Percentiles rank a stretch among this genome's conserved stretches.
phyloP scores from a whole-genome alignment of 1,140 invertebrate genomes.

The Zeugodacus cucurbitae region DNA sequence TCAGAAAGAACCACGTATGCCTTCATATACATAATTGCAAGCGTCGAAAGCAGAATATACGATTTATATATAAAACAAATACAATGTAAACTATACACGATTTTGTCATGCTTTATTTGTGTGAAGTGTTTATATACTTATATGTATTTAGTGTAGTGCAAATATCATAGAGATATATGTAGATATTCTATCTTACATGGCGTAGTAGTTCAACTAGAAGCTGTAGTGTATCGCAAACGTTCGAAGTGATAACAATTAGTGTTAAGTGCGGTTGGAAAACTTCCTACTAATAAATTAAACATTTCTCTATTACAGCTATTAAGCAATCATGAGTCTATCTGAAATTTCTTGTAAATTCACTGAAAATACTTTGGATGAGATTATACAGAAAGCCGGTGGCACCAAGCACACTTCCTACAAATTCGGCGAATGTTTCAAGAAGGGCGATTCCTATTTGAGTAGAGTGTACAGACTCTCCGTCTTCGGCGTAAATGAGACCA shows the following conservation, averaged over 20 bases:
- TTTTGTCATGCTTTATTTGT: not conserved
- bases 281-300: not conserved
- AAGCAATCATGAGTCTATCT: slow-evolving; percentile 42
- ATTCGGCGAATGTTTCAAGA: slow-evolving; percentile 68
- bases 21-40: not conserved
- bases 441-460: slow-evolving; percentile 77
- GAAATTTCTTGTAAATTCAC: slow-evolving; percentile 66
- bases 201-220: not conserved
- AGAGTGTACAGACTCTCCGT: slow-evolving; percentile 71
- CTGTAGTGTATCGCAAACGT: not conserved
- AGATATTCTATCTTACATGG: too few species aligned
- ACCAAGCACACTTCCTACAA: slow-evolving; percentile 66
- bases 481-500: slow-evolving; percentile 62
- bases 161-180: too few species aligned
- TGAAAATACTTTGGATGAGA: slow-evolving; percentile 65
- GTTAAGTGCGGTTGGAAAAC: not conserved
- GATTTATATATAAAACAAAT: not conserved
- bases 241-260: not conserved
- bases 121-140: too few species aligned
- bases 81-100: not conserved
- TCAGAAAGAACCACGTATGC: not conserved
- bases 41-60: not conserved
- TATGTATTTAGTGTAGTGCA: too few species aligned
- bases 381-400: slow-evolving; percentile 63
- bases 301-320: not conserved